Evolutionary conservation across 2,113 vertebrate genomes (phyloP).

Genomic region (Coregonus clupeaformis): DNA sequence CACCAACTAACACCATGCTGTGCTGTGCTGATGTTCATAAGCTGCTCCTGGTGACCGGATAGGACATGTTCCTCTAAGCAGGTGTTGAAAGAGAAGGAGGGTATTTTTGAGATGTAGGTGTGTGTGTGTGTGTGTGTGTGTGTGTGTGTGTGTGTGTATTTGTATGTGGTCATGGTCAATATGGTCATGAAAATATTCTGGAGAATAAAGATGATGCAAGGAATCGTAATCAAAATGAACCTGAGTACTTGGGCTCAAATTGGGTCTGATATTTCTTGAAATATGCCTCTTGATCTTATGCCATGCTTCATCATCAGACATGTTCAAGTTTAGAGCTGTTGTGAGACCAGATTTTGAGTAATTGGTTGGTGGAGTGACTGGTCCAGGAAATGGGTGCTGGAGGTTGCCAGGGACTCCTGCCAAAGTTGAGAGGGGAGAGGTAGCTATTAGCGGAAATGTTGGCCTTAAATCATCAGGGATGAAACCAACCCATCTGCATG

Average conservation of each 20-base stretch:
- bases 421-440: background rate
- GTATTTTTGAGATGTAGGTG: background rate
- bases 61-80: background rate
- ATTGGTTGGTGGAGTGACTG: background rate
- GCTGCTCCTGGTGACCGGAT: background rate
- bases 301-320: too few relatives aligned
- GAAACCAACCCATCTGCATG: background rate
- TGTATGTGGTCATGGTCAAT: too few relatives aligned
- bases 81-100: background rate
- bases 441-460: background rate
- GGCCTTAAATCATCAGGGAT: background rate
- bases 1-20: constrained; percentile 7
- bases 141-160: background rate
- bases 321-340: background rate
- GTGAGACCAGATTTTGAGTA: background rate
- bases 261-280: too few relatives aligned
- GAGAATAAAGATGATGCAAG: too few relatives aligned
- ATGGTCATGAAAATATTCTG: too few relatives aligned
- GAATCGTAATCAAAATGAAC: too few relatives aligned
- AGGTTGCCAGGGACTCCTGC: background rate
- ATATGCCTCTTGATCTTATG: too few relatives aligned
- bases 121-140: background rate
- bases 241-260: too few relatives aligned
- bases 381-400: background rate
- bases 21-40: background rate